A percentile compares a stretch with the other conserved stretches of the same genome.
These are phyloP conservation scores for Microcebus lehilahytsara DNA, from an alignment of 2,113 vertebrate genomes.

Conservation along the genomic window DNA sequence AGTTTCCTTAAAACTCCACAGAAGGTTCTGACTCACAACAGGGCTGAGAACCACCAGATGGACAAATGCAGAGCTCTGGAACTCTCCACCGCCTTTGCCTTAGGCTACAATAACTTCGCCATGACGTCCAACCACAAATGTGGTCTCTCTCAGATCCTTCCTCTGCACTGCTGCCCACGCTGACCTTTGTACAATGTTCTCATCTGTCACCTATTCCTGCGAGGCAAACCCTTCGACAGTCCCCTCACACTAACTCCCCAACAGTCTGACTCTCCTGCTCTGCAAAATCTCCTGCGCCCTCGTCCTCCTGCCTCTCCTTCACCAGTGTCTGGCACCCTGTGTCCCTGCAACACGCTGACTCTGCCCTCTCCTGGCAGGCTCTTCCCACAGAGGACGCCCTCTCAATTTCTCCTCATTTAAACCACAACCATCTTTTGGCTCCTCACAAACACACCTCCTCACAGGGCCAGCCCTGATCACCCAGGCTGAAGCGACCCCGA, in stretches of 20 bases:
- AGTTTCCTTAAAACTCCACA: background rate
- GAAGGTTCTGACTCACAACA: accelerated
- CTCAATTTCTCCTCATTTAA: background rate
- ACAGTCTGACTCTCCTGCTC: background rate
- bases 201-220: background rate
- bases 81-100: background rate
- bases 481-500: background rate
- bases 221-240: background rate
- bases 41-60: background rate
- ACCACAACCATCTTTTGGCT: background rate
- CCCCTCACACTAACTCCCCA: background rate
- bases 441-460: background rate
- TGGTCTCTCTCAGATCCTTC: too few relatives aligned
- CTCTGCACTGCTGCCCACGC: background rate
- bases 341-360: background rate
- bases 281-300: background rate
- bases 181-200: background rate
- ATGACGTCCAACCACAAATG: background rate
- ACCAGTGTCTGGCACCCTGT: background rate
- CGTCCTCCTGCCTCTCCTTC: background rate
- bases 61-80: background rate
- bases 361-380: background rate
- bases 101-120: background rate
- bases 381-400: too few relatives aligned
- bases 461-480: background rate